These are phyloP conservation scores for Agriopis leucophaearia DNA, from an alignment of 2,888 invertebrate species.

Conservation along the genomic window DNA sequence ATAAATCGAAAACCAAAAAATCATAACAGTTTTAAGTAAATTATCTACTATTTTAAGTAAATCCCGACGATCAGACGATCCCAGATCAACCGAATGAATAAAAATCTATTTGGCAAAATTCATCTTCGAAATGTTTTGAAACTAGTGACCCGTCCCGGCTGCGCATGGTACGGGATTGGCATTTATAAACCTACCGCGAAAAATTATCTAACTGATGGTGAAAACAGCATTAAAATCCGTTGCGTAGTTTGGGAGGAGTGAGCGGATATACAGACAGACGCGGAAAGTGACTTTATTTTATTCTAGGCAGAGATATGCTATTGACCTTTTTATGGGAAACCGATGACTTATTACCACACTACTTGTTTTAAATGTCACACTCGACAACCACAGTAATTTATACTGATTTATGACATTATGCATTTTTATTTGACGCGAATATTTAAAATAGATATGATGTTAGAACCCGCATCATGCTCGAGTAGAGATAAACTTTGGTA, in stretches of 20 bases:
- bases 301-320: no score
- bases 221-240: no score
- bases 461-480: constrained; percentile 17
- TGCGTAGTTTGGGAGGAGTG: no score
- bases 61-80: no score
- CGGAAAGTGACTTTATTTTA: no score
- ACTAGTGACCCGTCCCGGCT: no score
- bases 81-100: background rate
- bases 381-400: constrained; percentile 12
- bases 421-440: constrained; percentile 11
- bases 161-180: no score
- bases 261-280: no score
- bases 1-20: no score
- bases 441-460: constrained; percentile 22
- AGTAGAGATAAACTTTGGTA: constrained; percentile 10
- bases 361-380: constrained; percentile 15
- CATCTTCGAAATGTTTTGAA: constrained; percentile 1
- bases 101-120: background rate
- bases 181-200: no score
- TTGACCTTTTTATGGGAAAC: constrained; percentile 5
- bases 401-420: constrained; percentile 15
- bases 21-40: no score
- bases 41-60: background rate
- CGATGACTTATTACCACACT: background rate
- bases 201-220: no score